phyloP scores from a whole-genome alignment of 2,797 vertebrate genomes.

The Argyrosomus regius region DNA sequence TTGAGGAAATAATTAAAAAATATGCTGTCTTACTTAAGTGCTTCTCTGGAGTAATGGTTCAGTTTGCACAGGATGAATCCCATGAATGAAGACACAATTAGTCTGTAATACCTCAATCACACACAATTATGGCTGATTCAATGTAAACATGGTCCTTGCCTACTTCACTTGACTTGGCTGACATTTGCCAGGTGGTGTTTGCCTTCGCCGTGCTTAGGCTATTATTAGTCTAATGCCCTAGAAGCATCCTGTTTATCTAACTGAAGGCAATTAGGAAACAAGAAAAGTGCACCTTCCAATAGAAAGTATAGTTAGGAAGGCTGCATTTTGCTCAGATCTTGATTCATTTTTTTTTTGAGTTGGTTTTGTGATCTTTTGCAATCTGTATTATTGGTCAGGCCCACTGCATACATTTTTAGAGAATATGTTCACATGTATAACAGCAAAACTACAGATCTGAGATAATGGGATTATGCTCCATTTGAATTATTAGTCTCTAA shows the following conservation, averaged over 20 bases:
- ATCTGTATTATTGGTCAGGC: background rate
- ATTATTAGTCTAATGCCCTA: slow-evolving; percentile 72
- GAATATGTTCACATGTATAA: background rate
- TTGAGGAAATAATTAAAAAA: slow-evolving; percentile 76
- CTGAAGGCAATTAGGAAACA: slow-evolving; percentile 47
- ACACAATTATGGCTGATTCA: slow-evolving; percentile 81
- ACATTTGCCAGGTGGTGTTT: slow-evolving; percentile 84
- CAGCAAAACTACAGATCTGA: background rate
- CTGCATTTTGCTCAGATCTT: slow-evolving; percentile 5
- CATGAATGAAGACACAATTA: slow-evolving; percentile 75
- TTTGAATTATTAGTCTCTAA: background rate
- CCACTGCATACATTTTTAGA: background rate
- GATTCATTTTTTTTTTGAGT: background rate
- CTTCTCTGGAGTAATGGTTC: slow-evolving; percentile 66
- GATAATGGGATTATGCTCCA: background rate
- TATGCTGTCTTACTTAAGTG: slow-evolving; percentile 66
- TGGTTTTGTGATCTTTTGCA: background rate
- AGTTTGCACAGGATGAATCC: slow-evolving; percentile 66
- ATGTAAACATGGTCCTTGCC: slow-evolving; percentile 71
- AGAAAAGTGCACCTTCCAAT: slow-evolving; percentile 12
- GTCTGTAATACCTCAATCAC: slow-evolving; percentile 81
- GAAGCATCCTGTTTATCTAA: slow-evolving; percentile 71
- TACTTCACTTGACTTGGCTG: slow-evolving; percentile 76
- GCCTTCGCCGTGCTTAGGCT: slow-evolving; percentile 57
- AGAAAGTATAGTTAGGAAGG: background rate